These are phyloP conservation scores for Dichetophora obliterata DNA, from an alignment of 2,888 invertebrate genomes.

Conservation along the genomic window DNA sequence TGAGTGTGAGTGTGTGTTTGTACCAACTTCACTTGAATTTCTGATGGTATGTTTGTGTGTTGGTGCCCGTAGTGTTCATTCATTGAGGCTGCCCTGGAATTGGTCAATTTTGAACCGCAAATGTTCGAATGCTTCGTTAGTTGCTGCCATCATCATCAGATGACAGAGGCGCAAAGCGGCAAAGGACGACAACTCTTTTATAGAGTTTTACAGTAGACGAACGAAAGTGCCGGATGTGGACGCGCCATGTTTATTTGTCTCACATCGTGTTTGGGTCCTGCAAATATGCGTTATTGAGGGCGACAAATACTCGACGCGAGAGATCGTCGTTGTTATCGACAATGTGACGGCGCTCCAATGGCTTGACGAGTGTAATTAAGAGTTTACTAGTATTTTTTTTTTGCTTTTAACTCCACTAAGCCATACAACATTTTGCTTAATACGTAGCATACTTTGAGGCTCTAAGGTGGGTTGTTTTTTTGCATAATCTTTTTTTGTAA, in stretches of 20 bases:
- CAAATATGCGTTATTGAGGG: conserved; percentile 28
- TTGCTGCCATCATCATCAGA: conserved; percentile 24
- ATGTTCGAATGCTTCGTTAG: conserved; percentile 56
- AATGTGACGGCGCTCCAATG: background rate
- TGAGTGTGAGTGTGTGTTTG: conserved; percentile 10
- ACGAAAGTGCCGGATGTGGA: conserved; percentile 22
- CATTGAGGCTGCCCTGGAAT: conserved; percentile 49
- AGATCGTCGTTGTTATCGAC: background rate
- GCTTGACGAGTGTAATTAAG: conserved; percentile 30
- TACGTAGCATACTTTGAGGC: background rate
- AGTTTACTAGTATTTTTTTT: background rate
- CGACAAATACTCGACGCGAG: background rate
- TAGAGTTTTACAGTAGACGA: background rate
- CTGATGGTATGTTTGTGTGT: conserved; percentile 32
- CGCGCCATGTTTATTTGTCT: conserved; percentile 34
- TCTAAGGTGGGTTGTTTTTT: background rate
- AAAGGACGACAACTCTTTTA: background rate
- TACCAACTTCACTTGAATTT: conserved; percentile 41
- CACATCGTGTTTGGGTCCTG: conserved; percentile 36
- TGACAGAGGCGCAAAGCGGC: background rate
- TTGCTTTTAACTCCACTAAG: background rate
- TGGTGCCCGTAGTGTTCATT: conserved; percentile 23
- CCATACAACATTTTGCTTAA: background rate
- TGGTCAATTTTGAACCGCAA: conserved; percentile 60
- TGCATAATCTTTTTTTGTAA: background rate